These are phyloP conservation scores for Bugula neritina DNA, from an alignment of 2,888 invertebrate species.

Conservation along the genomic window DNA sequence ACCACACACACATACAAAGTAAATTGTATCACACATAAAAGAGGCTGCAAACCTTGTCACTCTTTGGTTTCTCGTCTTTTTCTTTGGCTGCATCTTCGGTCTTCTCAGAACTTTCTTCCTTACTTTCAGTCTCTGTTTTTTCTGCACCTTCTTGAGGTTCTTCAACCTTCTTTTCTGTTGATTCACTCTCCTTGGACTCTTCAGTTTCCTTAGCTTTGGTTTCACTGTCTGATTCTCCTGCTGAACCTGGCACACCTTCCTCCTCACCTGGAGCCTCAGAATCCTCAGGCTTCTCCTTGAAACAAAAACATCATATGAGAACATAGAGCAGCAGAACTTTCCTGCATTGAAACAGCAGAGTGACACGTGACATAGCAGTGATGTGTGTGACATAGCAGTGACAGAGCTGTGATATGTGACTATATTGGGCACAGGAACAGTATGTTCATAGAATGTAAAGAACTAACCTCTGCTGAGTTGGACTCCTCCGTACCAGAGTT, in stretches of 20 bases:
- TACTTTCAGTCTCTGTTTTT: constrained; percentile 26
- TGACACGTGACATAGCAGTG: too few relatives aligned
- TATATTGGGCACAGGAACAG: too few relatives aligned
- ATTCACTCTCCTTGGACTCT: neutral
- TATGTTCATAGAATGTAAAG: too few relatives aligned
- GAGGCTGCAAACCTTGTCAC: too few relatives aligned
- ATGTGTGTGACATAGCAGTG: too few relatives aligned
- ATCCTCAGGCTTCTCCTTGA: too few relatives aligned
- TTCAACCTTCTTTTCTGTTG: constrained; percentile 26
- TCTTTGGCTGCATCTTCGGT: constrained; percentile 19
- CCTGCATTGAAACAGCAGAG: too few relatives aligned
- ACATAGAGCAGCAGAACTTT: too few relatives aligned
- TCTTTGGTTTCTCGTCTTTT: neutral
- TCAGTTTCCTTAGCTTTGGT: neutral
- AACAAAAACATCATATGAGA: too few relatives aligned
- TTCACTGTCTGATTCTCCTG: neutral
- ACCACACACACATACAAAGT: too few relatives aligned
- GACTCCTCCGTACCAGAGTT: constrained; percentile 26
- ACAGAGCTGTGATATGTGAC: too few relatives aligned
- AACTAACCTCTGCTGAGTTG: neutral
- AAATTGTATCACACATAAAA: too few relatives aligned
- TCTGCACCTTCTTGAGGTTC: constrained; percentile 26
- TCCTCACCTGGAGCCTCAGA: neutral
- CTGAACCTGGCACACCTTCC: neutral
- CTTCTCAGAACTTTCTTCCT: constrained; percentile 13